Evolutionary conservation across 1,140 invertebrate species (phyloP).

Genomic region (Nebria ingens): DNA sequence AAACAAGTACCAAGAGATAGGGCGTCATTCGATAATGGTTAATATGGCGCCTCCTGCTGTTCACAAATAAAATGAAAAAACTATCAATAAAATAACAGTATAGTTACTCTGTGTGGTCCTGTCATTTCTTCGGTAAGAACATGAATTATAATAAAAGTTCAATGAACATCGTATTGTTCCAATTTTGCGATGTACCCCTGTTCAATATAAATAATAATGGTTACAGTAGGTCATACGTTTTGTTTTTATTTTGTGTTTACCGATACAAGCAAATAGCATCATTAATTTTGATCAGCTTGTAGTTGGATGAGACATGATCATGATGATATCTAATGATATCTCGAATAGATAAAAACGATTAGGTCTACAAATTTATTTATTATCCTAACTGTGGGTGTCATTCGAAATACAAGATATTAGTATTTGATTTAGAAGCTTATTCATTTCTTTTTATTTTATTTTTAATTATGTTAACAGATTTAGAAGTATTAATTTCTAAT

Average conservation of each 20-base stretch:
- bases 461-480: no score
- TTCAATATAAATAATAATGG: neutral
- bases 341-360: constrained; percentile 1
- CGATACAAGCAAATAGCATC: neutral
- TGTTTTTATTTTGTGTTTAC: neutral
- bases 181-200: neutral
- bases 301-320: neutral
- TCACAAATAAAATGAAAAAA: neutral
- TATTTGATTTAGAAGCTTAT: neutral
- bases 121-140: neutral
- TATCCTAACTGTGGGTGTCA: neutral
- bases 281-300: constrained; percentile 1
- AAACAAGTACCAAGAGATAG: neutral
- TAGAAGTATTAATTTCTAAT: no score
- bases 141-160: neutral
- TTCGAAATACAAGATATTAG: neutral
- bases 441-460: neutral
- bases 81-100: neutral
- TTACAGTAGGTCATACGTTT: neutral
- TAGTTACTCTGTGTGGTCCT: neutral
- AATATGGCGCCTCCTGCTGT: neutral
- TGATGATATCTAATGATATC: neutral
- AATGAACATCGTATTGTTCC: neutral
- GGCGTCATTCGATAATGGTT: neutral
- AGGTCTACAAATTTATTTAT: neutral